These are phyloP conservation scores for Sarcophilus harrisii DNA, from an alignment of 2,797 vertebrate species.

Conservation along the genomic window DNA sequence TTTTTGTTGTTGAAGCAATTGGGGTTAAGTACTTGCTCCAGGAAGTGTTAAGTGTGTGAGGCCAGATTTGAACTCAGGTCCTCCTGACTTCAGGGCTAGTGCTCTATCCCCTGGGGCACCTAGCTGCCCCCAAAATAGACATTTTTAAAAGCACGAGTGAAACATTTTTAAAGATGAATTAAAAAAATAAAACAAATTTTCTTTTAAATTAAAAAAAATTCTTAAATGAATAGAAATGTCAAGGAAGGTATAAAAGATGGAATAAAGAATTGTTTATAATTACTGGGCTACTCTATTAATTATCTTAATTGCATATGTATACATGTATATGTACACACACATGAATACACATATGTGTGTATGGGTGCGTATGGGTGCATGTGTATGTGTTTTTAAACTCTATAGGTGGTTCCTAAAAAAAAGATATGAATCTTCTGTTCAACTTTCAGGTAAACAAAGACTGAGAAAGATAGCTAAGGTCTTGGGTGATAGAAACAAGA, in stretches of 20 bases:
- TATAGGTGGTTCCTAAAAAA: not conserved
- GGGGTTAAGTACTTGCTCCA: too few relatives aligned
- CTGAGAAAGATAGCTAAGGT: not conserved
- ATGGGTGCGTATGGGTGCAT: too few relatives aligned
- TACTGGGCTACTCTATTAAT: not conserved
- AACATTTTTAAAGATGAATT: not conserved
- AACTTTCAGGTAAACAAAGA: not conserved
- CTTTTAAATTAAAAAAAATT: too few relatives aligned
- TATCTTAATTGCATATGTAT: not conserved
- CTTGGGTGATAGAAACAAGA: not conserved
- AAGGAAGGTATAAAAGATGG: not conserved
- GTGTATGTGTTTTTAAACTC: too few relatives aligned
- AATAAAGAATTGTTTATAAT: not conserved
- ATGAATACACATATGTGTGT: rapidly evolving
- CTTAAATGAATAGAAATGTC: not conserved
- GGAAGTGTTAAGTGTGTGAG: too few relatives aligned
- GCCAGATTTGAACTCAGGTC: too few relatives aligned
- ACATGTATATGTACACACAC: too few relatives aligned
- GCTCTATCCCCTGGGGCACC: too few relatives aligned
- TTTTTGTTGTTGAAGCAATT: too few relatives aligned
- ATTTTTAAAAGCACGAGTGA: not conserved
- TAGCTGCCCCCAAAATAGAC: not conserved
- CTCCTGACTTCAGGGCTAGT: too few relatives aligned
- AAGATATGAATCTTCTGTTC: not conserved
- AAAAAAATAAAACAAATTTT: too few relatives aligned